Conservation (phyloP, 2,888 invertebrate genomes). For the Ormyrus pomaceus region DNA sequence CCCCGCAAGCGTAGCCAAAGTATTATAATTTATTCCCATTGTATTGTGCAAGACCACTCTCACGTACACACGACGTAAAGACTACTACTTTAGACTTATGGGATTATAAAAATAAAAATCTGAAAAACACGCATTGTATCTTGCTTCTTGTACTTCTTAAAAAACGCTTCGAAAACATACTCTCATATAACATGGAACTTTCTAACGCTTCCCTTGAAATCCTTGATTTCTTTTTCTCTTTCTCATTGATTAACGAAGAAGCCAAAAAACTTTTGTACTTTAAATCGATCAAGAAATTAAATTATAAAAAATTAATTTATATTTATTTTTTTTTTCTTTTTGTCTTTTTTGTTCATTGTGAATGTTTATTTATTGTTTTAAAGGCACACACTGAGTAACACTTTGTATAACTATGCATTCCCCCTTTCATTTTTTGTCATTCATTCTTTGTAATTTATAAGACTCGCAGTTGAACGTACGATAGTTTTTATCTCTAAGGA, state of each 20-base stretch:
- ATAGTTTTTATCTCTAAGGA: conserved; percentile 69
- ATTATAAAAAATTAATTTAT: conserved; percentile 23
- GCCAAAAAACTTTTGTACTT: conserved; percentile 1
- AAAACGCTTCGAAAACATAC: conserved; percentile 33
- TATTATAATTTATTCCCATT: conserved; percentile 77
- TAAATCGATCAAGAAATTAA: conserved; percentile 14
- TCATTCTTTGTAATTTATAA: conserved; percentile 65
- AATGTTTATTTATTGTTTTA: conserved; percentile 33
- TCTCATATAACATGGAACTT: conserved; percentile 28
- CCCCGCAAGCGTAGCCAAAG: conserved; percentile 71
- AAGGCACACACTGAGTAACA: conserved; percentile 32
- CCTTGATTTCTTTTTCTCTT: conserved; percentile 51
- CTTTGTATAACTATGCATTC: conserved; percentile 41
- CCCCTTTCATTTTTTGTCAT: conserved; percentile 53
- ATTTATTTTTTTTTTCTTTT: conserved; percentile 9
- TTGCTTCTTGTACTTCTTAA: conserved; percentile 56
- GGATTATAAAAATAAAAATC: conserved; percentile 74
- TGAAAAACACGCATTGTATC: conserved; percentile 63
- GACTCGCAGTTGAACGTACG: conserved; percentile 67
- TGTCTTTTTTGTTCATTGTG: conserved; percentile 14
- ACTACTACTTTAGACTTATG: conserved; percentile 75
- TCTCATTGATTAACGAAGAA: conserved; percentile 26
- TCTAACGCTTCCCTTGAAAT: conserved; percentile 44
- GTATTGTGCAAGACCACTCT: conserved; percentile 74
- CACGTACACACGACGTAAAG: conserved; percentile 72